Evolutionary conservation across 2,113 vertebrate genomes (phyloP).

Genomic region (Malurus elegans): DNA sequence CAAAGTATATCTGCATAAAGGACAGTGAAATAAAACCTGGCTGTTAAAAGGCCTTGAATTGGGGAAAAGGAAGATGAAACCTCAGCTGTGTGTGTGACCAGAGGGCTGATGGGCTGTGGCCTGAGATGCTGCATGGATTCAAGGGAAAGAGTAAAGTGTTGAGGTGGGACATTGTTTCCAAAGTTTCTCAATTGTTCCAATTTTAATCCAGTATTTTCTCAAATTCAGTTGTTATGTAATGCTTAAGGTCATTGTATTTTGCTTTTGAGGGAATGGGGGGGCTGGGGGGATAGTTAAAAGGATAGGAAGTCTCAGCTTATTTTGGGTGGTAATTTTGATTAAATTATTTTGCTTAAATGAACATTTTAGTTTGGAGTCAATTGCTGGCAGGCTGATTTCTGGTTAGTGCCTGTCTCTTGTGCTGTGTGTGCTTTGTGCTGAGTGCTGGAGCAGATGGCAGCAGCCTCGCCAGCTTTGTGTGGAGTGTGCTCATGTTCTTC

Average conservation of each 20-base stretch:
- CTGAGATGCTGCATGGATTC: fast-evolving
- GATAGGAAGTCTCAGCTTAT: background rate
- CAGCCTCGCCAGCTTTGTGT: fast-evolving
- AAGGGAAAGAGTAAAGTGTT: background rate
- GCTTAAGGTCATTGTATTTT: background rate
- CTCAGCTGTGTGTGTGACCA: background rate
- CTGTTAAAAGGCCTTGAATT: fast-evolving
- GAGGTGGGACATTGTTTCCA: background rate
- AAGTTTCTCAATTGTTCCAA: background rate
- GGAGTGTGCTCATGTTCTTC: fast-evolving
- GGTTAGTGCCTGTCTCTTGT: background rate
- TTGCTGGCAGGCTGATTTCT: background rate
- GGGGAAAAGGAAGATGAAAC: background rate
- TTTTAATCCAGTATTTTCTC: background rate
- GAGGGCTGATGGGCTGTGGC: background rate
- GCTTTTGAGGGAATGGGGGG: background rate
- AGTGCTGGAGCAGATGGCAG: background rate
- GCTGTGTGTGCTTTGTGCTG: background rate
- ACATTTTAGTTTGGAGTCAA: background rate
- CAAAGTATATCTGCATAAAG: background rate
- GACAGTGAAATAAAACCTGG: background rate
- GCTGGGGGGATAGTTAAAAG: background rate
- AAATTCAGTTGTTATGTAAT: background rate
- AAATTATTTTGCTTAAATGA: background rate
- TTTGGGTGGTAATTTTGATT: background rate